These are phyloP conservation scores for Gobionotothen gibberifrons DNA, from an alignment of 2,797 vertebrate genomes.

Conservation along the genomic window DNA sequence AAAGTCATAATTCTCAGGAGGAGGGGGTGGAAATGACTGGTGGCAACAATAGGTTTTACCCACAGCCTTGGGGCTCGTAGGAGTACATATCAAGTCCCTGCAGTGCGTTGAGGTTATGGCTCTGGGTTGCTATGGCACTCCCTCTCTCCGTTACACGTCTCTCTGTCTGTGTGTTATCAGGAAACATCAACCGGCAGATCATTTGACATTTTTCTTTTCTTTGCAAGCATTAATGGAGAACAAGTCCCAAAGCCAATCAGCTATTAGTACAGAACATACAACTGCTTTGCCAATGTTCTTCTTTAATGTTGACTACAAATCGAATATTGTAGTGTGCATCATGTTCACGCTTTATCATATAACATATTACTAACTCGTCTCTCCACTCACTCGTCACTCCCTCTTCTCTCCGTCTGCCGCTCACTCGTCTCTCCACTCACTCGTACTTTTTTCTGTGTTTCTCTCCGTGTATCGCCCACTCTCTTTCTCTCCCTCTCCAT, in stretches of 20 bases:
- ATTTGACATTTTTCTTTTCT: neutral
- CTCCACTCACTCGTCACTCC: no score
- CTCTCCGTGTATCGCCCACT: no score
- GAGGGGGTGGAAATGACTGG: slow-evolving; percentile 37
- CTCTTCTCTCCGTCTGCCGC: no score
- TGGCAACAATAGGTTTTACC: slow-evolving; percentile 51
- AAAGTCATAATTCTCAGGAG: slow-evolving; percentile 23
- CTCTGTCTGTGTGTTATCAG: neutral
- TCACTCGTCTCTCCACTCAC: no score
- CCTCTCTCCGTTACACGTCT: neutral
- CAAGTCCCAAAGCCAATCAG: neutral
- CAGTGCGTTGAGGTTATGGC: slow-evolving; percentile 44
- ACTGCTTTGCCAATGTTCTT: neutral
- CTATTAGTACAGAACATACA: neutral
- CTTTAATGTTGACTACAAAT: no score
- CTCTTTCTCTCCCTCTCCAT: no score
- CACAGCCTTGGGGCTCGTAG: slow-evolving; percentile 40
- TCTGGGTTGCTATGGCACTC: slow-evolving; percentile 64
- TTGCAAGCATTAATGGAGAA: neutral
- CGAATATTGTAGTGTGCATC: no score
- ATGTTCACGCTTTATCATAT: no score
- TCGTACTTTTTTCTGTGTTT: no score
- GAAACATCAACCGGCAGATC: slow-evolving; percentile 8
- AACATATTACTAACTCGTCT: no score
- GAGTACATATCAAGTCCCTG: slow-evolving; percentile 69